Evolutionary conservation across 2,113 vertebrate species (phyloP), one percentile per base, ranked within the genome.

Genomic region (Narcine bancroftii): DNA sequence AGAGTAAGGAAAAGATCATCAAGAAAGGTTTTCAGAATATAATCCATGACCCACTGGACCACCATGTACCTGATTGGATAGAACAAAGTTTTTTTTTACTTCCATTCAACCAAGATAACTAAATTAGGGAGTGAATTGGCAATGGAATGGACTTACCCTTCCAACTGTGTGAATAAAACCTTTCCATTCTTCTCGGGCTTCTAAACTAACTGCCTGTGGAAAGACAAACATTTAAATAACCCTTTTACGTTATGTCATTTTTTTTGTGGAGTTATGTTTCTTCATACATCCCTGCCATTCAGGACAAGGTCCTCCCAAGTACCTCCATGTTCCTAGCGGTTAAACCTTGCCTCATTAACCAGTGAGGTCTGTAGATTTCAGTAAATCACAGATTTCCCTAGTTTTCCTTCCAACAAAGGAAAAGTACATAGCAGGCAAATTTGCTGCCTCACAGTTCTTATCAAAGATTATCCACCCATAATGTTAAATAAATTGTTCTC

Each of bases 181-280:
- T 92, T 97, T 97, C 98, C 98, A 98, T 85, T 97, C 94, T 93
- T 98, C 97, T 0, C 96, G 96, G 0, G 94, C 93, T 83, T 98
- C 97, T 92, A 95, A 47, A 60, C 93, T 97, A 0, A 97, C 95
- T 0, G 92, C 95, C 98, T 98, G 92, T 0, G 87, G 69, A 92
- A 15, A 9, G 92, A 69, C 2, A 65, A 36, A 45, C 4, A 85
- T 11, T 77, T 17, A 92, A 60, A 10, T 17, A 42, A 39, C 63
- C 15, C 17, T 29, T 15, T 47, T 6, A 79, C 11, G 36, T 42
- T 2, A 66, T 72, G 56, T 29, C 33, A 26, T 33, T 9, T 72
- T 6, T 29, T 72, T 72, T 53, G 2, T 42, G 24, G 77, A 81
- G 21, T 24, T 10, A 9, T 83, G 36, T 79, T 33, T 47, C 53